Conservation (phyloP, 2,888 invertebrate species). For the Lithosia quadra region DNA sequence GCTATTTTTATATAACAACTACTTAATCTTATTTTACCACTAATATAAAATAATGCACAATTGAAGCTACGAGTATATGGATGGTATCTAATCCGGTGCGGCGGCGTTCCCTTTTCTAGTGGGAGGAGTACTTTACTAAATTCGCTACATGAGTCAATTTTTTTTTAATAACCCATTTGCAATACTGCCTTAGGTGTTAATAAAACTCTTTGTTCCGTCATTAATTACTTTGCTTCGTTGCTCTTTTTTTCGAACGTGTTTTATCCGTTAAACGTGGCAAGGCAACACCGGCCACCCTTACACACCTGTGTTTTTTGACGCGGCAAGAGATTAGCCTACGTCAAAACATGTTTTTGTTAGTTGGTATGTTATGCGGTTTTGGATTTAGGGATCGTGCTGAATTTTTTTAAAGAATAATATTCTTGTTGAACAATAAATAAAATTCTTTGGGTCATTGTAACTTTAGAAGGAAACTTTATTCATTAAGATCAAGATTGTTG, state of each 20-base stretch:
- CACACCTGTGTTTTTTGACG: conserved; percentile 14
- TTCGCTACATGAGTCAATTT: no score
- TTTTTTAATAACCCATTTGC: no score
- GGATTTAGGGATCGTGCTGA: neutral
- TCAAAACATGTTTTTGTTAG: conserved; percentile 1
- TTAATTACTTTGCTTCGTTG: neutral
- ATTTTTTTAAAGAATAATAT: neutral
- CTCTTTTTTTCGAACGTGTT: neutral
- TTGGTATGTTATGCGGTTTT: neutral
- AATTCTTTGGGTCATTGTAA: no score
- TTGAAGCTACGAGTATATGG: no score
- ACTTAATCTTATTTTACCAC: no score
- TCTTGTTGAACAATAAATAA: neutral
- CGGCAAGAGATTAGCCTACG: conserved; percentile 8
- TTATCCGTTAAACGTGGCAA: neutral
- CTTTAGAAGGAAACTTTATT: no score
- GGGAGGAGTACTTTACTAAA: no score
- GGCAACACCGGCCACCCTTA: neutral
- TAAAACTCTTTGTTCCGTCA: neutral
- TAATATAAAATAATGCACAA: no score
- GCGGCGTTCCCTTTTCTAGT: no score
- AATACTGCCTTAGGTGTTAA: neutral
- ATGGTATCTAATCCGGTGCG: no score
- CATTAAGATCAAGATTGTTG: no score
- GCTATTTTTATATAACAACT: no score